These are phyloP conservation scores for Brachyhypopomus gauderio DNA, from an alignment of 2,113 vertebrate species.

Conservation along the genomic window DNA sequence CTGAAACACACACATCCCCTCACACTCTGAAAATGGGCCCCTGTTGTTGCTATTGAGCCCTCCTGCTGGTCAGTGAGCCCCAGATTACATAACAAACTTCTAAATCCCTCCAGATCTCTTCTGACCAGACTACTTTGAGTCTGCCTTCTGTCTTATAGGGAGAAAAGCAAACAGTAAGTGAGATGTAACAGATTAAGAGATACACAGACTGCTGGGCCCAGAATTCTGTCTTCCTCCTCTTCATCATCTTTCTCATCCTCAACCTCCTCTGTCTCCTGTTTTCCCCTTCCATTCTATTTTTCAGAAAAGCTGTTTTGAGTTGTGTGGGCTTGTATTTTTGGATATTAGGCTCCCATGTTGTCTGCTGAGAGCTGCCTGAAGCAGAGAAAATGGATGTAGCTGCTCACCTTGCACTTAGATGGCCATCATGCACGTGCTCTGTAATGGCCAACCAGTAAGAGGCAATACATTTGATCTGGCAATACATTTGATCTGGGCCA, in stretches of 20 bases:
- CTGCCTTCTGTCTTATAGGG: not conserved
- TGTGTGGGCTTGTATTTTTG: too few species aligned
- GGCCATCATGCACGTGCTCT: not conserved
- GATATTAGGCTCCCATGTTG: not conserved
- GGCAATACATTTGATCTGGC: too few species aligned
- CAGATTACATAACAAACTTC: constrained; percentile 3
- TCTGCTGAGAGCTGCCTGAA: not conserved
- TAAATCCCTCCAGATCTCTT: not conserved
- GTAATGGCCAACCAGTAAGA: not conserved
- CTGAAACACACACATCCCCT: constrained; percentile 39
- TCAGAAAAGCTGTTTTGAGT: not conserved
- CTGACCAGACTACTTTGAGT: not conserved
- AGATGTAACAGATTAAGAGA: too few species aligned
- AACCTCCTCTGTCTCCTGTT: not conserved
- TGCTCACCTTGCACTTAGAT: not conserved
- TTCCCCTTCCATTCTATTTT: not conserved
- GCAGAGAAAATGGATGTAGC: not conserved
- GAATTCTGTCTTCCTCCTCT: not conserved
- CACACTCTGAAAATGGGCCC: not conserved
- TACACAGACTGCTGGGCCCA: too few species aligned
- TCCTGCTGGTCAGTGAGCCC: constrained; percentile 2
- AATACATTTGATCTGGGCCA: not conserved
- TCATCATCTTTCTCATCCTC: not conserved
- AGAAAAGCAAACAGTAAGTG: too few species aligned
- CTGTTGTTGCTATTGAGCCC: not conserved